phyloP scores from a whole-genome alignment of 2,888 invertebrate species.

The Nomada flava region DNA sequence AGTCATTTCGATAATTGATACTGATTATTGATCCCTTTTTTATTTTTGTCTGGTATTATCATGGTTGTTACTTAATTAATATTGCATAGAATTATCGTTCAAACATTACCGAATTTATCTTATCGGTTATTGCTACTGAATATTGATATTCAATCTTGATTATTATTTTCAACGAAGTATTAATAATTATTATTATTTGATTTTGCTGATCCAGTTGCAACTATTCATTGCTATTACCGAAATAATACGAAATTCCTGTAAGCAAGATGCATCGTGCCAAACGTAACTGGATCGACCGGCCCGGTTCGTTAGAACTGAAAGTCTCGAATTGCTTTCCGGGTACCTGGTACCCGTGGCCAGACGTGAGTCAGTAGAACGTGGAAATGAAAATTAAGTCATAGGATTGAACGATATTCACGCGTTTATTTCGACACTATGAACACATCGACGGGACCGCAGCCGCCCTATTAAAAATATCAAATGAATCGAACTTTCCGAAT shows the following conservation, averaged over 20 bases:
- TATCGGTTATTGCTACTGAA: not conserved
- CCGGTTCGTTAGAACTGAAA: conserved; percentile 7
- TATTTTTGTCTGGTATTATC: too few species aligned
- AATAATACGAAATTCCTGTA: not conserved
- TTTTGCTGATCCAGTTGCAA: not conserved
- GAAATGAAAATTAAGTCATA: not conserved
- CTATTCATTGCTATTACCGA: not conserved
- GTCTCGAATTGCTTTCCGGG: conserved; percentile 9
- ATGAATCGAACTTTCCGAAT: too few species aligned
- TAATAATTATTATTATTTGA: not conserved
- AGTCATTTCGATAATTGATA: too few species aligned
- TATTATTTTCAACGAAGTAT: not conserved
- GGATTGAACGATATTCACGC: not conserved
- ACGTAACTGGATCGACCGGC: not conserved
- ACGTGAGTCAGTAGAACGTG: not conserved
- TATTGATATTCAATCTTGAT: not conserved
- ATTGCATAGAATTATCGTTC: too few species aligned
- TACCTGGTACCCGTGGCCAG: not conserved
- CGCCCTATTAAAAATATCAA: not conserved
- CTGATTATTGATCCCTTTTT: too few species aligned
- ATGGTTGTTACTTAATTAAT: too few species aligned
- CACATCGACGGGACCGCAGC: not conserved
- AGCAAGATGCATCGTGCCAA: not conserved
- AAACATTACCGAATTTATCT: not conserved
- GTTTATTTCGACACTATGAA: conserved; percentile 5